Evolutionary conservation across 2,113 vertebrate genomes (phyloP).

Genomic region (Antennarius striatus): DNA sequence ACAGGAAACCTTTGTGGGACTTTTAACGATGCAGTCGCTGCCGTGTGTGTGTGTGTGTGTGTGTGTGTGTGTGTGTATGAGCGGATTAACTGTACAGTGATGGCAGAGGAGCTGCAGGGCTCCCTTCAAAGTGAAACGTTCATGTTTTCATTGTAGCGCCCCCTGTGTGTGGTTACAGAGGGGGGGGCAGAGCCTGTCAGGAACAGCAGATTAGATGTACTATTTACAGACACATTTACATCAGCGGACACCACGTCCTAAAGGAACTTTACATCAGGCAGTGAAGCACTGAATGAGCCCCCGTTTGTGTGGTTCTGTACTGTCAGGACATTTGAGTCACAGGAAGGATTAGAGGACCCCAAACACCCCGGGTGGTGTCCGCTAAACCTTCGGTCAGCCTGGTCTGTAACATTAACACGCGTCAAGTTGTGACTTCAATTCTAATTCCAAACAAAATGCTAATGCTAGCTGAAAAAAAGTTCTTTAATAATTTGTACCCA

Average conservation of each 20-base stretch:
- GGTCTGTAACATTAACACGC: too few relatives aligned
- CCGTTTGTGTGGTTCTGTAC: background rate
- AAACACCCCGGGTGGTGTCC: too few relatives aligned
- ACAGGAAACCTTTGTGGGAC: constrained; percentile 5
- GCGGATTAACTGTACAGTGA: constrained; percentile 53
- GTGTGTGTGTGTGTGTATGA: constrained; percentile 39
- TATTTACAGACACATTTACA: constrained; percentile 67
- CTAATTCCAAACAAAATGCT: too few relatives aligned
- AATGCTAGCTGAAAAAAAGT: too few relatives aligned
- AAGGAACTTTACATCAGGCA: constrained; percentile 51
- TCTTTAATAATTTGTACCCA: too few relatives aligned
- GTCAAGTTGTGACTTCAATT: too few relatives aligned
- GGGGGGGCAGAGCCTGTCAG: constrained; percentile 39
- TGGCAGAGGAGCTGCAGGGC: constrained; percentile 18
- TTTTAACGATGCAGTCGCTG: constrained; percentile 13
- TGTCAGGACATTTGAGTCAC: constrained; percentile 10
- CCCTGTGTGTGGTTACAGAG: constrained; percentile 11
- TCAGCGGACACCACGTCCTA: constrained; percentile 28
- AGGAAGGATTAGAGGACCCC: background rate
- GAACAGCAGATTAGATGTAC: constrained; percentile 54
- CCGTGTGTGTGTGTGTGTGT: constrained; percentile 19
- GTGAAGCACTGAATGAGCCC: constrained; percentile 11
- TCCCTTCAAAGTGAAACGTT: constrained; percentile 13
- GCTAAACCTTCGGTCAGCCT: too few relatives aligned
- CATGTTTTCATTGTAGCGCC: background rate